Base-by-base conservation (phyloP, 2,888 invertebrate genomes). In the Eupithecia subumbrata region DNA sequence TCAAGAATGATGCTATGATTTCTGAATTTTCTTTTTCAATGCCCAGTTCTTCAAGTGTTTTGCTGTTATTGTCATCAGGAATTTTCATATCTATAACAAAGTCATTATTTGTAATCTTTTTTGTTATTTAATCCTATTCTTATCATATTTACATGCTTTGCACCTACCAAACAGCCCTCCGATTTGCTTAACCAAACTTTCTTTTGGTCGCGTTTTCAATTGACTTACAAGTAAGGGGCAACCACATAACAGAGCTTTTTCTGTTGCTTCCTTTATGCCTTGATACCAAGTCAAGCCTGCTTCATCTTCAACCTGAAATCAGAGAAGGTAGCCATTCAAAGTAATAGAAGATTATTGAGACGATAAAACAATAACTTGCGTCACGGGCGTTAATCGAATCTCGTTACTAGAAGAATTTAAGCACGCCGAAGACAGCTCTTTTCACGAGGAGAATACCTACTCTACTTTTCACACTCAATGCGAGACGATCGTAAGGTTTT, bases 61-160 rank as follows among this genome's bases (percentile, higher is more conserved):
- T 71, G 22, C 2, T 25, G 22, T 60, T 45, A 25, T 52, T 48
- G 22, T 73, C 63, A 12, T 74, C 63, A 30, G 70, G 30, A 14
- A 78, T 72, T 9, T 16, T 52, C 52, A 74, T 43, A n/a, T 56
- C 79, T 79, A 69, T 34, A 78, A 79, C 14, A 43, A 72, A 18
- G 7, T n/a, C 1, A 16, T 71, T 67, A 40, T 40, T 67, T n/a
- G 18, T 66, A 2, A 2, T 2, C 37, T 22, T 9, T 56, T 56
- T 52, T 52, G 1, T 2, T 52, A n/a, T n/a, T n/a, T 22, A 2
- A 52, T 52, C 5, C 45, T 18, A 18, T 52, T 18, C 2, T 56
- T 11, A 5, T 56, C 11, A 52, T 52, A 8, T 56, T 56, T 22
- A 56, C 22, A 56, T 56, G 52, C 16, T 22, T 56, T 56, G 56